These are phyloP conservation scores for Cephus spinipes DNA, from an alignment of 2,888 invertebrate species.

Conservation along the genomic window DNA sequence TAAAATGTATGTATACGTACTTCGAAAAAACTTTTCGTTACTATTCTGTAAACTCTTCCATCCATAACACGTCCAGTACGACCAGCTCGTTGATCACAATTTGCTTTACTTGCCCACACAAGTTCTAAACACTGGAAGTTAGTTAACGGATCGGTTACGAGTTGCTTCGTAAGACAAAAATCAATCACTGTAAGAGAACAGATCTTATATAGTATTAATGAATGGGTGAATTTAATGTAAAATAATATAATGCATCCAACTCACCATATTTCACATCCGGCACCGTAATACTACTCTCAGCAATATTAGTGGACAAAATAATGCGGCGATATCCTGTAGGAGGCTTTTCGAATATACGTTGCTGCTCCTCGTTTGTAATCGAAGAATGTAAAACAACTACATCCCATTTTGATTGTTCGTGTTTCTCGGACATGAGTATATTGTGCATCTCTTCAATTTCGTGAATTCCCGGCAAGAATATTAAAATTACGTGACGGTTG, in stretches of 20 bases:
- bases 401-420: constrained; percentile 67
- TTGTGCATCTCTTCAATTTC: constrained; percentile 83
- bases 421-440: constrained; percentile 45
- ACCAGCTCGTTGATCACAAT: constrained; percentile 90
- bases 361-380: constrained; percentile 83
- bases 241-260: constrained; percentile 7
- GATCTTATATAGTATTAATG: background rate
- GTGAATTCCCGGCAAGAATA: constrained; percentile 89
- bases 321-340: constrained; percentile 80
- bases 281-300: constrained; percentile 93
- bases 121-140: constrained; percentile 84
- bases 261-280: constrained; percentile 86
- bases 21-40: constrained; percentile 76
- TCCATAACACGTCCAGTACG: constrained; percentile 89
- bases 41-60: constrained; percentile 87
- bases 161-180: constrained; percentile 89
- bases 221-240: background rate
- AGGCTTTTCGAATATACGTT: constrained; percentile 72
- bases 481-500: constrained; percentile 77
- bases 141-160: constrained; percentile 80
- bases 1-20: constrained; percentile 54
- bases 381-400: constrained; percentile 79
- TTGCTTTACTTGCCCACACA: constrained; percentile 90
- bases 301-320: constrained; percentile 91
- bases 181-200: constrained; percentile 81